Percentiles rank a stretch among this genome's conserved stretches.
phyloP scores from a whole-genome alignment of 2,797 vertebrate genomes.

The Phylloscopus collybita region DNA sequence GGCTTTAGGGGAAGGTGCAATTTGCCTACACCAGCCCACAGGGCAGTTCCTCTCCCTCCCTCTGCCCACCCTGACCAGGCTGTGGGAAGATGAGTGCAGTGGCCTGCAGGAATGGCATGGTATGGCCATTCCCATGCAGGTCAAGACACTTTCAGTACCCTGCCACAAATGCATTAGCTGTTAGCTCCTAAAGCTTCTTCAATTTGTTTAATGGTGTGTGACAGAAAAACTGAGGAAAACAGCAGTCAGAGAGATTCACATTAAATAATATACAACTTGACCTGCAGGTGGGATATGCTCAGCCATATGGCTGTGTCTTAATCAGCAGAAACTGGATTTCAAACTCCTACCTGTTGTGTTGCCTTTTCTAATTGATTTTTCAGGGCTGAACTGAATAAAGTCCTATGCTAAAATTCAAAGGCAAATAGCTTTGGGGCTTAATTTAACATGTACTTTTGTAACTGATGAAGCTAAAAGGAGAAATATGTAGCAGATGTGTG shows the following conservation, averaged over 20 bases:
- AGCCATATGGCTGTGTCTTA: neutral
- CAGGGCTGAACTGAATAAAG: neutral
- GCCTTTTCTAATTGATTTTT: neutral
- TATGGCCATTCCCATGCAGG: neutral
- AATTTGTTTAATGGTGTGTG: neutral
- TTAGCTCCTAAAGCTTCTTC: neutral
- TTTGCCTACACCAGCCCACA: neutral
- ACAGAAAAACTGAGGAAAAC: neutral
- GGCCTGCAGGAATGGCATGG: neutral
- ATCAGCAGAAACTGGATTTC: neutral
- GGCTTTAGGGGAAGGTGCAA: neutral
- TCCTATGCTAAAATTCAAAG: neutral
- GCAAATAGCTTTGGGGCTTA: neutral
- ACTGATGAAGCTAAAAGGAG: neutral
- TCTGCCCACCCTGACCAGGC: neutral
- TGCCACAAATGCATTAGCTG: neutral
- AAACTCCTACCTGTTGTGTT: neutral
- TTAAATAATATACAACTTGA: neutral
- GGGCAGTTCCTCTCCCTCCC: neutral
- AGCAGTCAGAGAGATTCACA: neutral
- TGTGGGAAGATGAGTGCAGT: neutral
- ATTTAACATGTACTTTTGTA: neutral
- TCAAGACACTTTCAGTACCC: neutral
- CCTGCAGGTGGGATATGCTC: neutral
- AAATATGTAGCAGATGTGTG: neutral